Conservation (phyloP, 2,888 invertebrate genomes). For the Sarcophaga carnaria region DNA sequence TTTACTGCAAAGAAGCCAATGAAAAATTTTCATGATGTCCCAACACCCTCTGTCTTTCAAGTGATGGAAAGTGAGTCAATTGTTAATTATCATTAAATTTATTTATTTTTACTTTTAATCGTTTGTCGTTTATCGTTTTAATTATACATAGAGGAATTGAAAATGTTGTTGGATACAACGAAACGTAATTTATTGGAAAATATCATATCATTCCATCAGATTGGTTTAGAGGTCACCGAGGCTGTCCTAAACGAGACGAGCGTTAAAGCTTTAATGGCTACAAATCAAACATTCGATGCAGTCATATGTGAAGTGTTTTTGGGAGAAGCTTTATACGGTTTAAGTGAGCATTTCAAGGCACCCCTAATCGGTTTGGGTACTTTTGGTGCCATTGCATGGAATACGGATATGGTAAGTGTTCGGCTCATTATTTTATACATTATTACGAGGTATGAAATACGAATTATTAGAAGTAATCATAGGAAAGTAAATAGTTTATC, state of each 20-base stretch:
- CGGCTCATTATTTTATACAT: too few relatives aligned
- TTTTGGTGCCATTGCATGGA: conserved; percentile 75
- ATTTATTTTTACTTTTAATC: conserved; percentile 15
- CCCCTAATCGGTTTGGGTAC: conserved; percentile 77
- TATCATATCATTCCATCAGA: conserved; percentile 73
- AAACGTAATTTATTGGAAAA: conserved; percentile 66
- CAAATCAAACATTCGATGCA: conserved; percentile 80
- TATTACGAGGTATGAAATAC: too few relatives aligned
- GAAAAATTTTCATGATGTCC: conserved; percentile 74
- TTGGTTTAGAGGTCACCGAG: conserved; percentile 76
- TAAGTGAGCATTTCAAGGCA: conserved; percentile 77
- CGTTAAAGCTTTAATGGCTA: conserved; percentile 73
- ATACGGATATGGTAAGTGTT: conserved; percentile 73
- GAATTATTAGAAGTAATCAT: too few relatives aligned
- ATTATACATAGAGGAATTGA: conserved; percentile 39
- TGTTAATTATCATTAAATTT: neutral
- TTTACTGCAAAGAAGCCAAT: conserved; percentile 75
- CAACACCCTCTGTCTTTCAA: conserved; percentile 57
- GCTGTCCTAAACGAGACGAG: conserved; percentile 72
- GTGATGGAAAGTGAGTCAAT: conserved; percentile 62
- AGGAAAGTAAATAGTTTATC: too few relatives aligned
- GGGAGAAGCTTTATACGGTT: conserved; percentile 73
- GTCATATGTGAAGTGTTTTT: conserved; percentile 77
- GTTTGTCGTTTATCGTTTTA: neutral
- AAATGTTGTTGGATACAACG: conserved; percentile 40